Conservation (phyloP, 2,113 vertebrate genomes). For the Malurus elegans region DNA sequence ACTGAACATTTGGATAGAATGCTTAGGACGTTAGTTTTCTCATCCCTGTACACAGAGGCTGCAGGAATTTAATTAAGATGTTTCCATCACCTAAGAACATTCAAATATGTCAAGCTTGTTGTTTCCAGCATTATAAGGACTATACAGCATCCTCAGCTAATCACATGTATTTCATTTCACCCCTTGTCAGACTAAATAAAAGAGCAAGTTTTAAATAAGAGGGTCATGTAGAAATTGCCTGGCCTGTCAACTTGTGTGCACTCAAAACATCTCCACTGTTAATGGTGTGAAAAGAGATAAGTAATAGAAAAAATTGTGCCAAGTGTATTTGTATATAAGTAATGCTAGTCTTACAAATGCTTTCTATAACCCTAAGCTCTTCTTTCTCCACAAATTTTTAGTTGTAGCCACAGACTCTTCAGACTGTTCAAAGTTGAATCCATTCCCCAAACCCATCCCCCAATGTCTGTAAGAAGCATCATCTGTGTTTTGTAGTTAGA, state of each 20-base stretch:
- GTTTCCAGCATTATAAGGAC: neutral
- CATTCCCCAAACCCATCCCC: neutral
- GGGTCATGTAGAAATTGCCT: neutral
- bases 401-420: neutral
- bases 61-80: neutral
- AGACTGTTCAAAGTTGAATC: neutral
- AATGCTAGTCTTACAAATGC: neutral
- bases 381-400: neutral
- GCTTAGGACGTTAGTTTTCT: neutral
- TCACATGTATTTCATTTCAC: neutral
- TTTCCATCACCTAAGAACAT: neutral
- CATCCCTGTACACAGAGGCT: neutral
- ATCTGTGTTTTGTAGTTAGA: neutral
- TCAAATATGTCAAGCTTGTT: neutral
- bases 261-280: neutral
- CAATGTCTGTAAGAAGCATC: neutral
- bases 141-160: neutral
- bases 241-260: neutral
- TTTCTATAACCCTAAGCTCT: neutral
- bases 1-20: neutral
- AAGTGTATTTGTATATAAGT: neutral
- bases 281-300: neutral
- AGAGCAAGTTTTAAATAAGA: neutral
- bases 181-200: neutral
- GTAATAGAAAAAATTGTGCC: neutral